Evolutionary conservation across 2,113 vertebrate genomes (phyloP).

Genomic region (Pseudonaja textilis): DNA sequence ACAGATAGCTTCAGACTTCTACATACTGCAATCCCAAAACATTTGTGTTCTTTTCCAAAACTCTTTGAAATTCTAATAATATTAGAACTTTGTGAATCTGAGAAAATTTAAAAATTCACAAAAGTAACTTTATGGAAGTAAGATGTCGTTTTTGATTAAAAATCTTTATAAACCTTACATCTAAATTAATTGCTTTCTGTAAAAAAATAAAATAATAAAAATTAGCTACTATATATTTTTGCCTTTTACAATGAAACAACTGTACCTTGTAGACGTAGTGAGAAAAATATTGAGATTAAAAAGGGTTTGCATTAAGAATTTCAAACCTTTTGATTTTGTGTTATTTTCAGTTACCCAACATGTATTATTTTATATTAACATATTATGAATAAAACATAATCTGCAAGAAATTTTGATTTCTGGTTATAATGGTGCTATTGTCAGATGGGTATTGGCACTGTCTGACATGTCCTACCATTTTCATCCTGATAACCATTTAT

Average conservation of each 20-base stretch:
- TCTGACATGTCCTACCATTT: not conserved
- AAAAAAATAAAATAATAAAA: slow-evolving; percentile 15
- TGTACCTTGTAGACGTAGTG: not conserved
- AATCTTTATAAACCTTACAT: not conserved
- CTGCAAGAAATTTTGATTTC: not conserved
- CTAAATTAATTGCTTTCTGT: not conserved
- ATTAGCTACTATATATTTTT: not conserved
- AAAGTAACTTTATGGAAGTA: not conserved
- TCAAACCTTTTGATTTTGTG: not conserved
- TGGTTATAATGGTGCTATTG: not conserved
- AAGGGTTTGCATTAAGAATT: slow-evolving; percentile 14
- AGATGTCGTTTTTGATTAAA: not conserved
- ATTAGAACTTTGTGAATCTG: not conserved
- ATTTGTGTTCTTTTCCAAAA: slow-evolving; percentile 7
- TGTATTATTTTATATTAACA: not conserved
- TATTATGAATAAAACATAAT: not conserved
- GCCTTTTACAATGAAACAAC: not conserved
- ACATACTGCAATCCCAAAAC: not conserved
- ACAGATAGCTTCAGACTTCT: not conserved
- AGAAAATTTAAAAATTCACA: not conserved
- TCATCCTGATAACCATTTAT: not conserved
- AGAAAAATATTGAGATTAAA: rapidly evolving
- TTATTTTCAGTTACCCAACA: not conserved
- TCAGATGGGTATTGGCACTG: not conserved
- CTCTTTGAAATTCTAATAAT: not conserved